These are phyloP conservation scores for Poeciliopsis turrubarensis DNA, from an alignment of 2,113 vertebrate genomes.

Conservation along the genomic window DNA sequence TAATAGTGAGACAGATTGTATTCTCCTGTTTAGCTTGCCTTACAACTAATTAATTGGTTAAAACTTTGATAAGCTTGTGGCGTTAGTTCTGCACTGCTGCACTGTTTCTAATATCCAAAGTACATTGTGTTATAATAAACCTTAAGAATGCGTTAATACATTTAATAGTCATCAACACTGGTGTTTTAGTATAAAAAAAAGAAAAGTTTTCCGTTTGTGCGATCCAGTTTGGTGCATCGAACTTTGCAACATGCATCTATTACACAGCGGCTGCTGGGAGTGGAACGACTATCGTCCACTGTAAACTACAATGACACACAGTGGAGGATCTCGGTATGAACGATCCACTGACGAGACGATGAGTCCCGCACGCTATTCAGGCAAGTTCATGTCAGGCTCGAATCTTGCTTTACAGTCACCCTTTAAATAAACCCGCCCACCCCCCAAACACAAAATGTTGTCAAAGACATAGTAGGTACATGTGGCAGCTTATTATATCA, in stretches of 20 bases:
- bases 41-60: conserved; percentile 17
- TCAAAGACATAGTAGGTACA: conserved; percentile 30
- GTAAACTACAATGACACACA: conserved; percentile 67
- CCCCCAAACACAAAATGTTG: conserved; percentile 20
- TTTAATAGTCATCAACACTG: conserved; percentile 39
- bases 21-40: conserved; percentile 11
- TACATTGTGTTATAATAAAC: conserved; percentile 9
- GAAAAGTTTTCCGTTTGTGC: conserved; percentile 30
- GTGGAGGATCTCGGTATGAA: conserved; percentile 55
- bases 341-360: conserved; percentile 11
- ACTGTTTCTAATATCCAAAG: conserved; percentile 30
- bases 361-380: conserved; percentile 29
- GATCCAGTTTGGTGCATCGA: conserved; percentile 61
- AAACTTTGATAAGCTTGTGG: conserved; percentile 17
- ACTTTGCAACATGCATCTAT: conserved; percentile 45
- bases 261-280: conserved; percentile 34
- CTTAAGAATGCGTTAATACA: conserved; percentile 53
- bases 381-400: conserved; percentile 26
- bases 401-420: conserved; percentile 26
- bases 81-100: not conserved
- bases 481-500: conserved; percentile 52
- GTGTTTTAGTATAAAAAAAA: conserved; percentile 18
- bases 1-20: conserved; percentile 44
- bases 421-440: conserved; percentile 9
- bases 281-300: conserved; percentile 52